Evolutionary conservation across 2,113 vertebrate genomes (phyloP).

Genomic region (Murina feae): DNA sequence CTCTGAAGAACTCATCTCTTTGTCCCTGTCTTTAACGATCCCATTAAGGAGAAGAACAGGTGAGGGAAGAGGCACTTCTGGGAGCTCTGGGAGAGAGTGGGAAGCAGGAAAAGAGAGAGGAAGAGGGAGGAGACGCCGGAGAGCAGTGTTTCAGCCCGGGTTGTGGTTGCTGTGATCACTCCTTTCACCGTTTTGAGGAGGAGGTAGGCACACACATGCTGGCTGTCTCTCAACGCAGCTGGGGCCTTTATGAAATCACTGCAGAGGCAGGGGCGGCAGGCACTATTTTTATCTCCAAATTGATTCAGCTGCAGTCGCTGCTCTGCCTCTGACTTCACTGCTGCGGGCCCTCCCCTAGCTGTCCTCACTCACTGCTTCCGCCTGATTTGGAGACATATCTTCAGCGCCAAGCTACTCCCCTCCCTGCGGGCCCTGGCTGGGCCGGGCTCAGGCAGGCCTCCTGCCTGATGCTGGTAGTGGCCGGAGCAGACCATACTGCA

Average conservation of each 20-base stretch:
- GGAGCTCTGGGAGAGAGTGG: not conserved
- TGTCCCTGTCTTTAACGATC: not conserved
- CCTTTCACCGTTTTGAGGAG: conserved; percentile 27
- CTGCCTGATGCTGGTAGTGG: conserved; percentile 46
- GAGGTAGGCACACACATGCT: not conserved
- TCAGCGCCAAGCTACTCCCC: not conserved
- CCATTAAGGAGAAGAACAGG: not conserved
- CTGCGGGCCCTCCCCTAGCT: not conserved
- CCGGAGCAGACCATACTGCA: not conserved
- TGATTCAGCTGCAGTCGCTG: conserved; percentile 68
- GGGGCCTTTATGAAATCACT: conserved; percentile 57
- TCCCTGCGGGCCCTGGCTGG: not conserved
- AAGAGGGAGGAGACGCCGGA: not conserved
- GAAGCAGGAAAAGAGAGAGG: not conserved
- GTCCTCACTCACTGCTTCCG: conserved; percentile 21
- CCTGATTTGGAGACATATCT: conserved; percentile 34
- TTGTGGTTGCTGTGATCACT: conserved; percentile 7
- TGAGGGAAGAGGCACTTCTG: not conserved
- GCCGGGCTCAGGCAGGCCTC: conserved; percentile 47
- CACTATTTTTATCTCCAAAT: conserved; percentile 72
- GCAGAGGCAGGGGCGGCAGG: conserved; percentile 41
- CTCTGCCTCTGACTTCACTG: conserved; percentile 39
- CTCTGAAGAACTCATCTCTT: not conserved
- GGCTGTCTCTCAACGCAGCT: conserved; percentile 33
- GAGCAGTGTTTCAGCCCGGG: not conserved